Conservation (phyloP, 2,797 vertebrate genomes). For the Holocentrus rufus region DNA sequence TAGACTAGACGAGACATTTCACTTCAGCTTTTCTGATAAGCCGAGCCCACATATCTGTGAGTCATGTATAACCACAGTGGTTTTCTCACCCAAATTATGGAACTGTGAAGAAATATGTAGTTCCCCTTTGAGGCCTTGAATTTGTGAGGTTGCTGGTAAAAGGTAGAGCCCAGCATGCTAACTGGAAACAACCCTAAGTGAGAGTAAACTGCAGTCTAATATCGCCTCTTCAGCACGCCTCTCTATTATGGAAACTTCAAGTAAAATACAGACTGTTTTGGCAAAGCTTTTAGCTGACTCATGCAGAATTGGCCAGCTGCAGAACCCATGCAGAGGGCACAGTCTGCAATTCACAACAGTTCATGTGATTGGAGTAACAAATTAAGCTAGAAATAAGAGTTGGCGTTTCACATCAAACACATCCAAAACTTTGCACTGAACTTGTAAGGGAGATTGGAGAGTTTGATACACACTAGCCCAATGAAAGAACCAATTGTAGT, state of each 20-base stretch:
- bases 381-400: conserved; percentile 32
- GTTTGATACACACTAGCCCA: conserved; percentile 30
- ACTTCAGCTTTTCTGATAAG: conserved; percentile 55
- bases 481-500: conserved; percentile 20
- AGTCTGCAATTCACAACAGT: conserved; percentile 55
- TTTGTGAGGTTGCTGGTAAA: background rate
- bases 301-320: conserved; percentile 31
- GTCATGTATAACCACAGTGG: conserved; percentile 31
- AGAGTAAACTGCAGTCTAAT: no score
- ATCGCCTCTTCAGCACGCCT: conserved; percentile 11
- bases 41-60: conserved; percentile 32
- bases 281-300: conserved; percentile 53
- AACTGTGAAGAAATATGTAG: conserved; percentile 1
- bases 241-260: conserved; percentile 38
- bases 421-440: conserved; percentile 10
- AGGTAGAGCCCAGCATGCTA: no score
- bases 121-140: conserved; percentile 23
- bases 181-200: no score
- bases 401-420: conserved; percentile 4
- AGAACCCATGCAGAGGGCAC: conserved; percentile 33
- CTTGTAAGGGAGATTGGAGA: conserved; percentile 15
- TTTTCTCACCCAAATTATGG: conserved; percentile 27
- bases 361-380: conserved; percentile 58
- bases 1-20: conserved; percentile 23
- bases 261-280: conserved; percentile 14